Base-by-base conservation (phyloP, 2,113 vertebrate genomes). In the Poicephalus gulielmi region DNA sequence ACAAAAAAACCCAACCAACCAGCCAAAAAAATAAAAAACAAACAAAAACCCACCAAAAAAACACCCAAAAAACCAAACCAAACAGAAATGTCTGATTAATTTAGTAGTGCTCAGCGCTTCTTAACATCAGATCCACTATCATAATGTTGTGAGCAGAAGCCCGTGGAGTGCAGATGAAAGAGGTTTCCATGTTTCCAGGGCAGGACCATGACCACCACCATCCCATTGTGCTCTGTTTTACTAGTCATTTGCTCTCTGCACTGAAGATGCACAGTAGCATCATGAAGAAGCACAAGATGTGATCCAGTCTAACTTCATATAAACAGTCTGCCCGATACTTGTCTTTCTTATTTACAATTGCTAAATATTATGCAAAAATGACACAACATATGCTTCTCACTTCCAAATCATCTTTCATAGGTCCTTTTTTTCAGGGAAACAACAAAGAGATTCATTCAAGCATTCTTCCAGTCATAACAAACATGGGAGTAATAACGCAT, bases 301-400 rank as follows among this genome's bases (percentile, higher is more conserved):
- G 25, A 84, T 75, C 60, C 41, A 60, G 33, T 9, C n/a, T 76
- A 14, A 57, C 66, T 90, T 77, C 8, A 41, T 9, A 44, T 6
- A 50, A 84, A 82, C 63, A 71, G 50, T 66, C 70, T 90, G 62
- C 43, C 70, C 82, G 69, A 3, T 0, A 2, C 44, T 86, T 88
- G 30, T 53, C 17, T 59, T 82, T 92, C 57, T 27, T 25, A 55
- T 78, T 52, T 13, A 66, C 22, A 64, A 68, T 68, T 39, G 46
- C 59, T 71, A 84, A 92, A 67, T 60, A 75, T 47, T 62, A 88
- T 49, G 59, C 57, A 93, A 80, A 91, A 90, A 49, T 57, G 44
- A 73, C 0, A 11, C 30, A 88, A 86, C 63, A 53, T 31, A 73
- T 4, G 30, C 49, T 90, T 80, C 62, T 52, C 70, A 76, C 47